Conservation (phyloP, 1,140 invertebrate genomes). For the Arion vulgaris region DNA sequence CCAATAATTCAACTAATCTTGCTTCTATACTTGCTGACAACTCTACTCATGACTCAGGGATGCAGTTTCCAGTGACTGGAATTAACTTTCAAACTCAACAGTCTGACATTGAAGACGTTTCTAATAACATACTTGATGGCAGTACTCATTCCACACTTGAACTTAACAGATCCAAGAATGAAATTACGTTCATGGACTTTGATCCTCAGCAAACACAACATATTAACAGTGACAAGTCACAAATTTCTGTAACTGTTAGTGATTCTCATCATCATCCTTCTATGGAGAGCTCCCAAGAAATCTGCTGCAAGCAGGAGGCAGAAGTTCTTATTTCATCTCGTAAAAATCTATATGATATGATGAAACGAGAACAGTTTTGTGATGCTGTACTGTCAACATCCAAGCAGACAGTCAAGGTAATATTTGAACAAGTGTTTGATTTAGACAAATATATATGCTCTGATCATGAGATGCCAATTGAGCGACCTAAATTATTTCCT, state of each 20-base stretch:
- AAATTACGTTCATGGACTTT: not conserved
- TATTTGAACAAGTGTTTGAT: not conserved
- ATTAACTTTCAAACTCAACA: slow-evolving; percentile 19
- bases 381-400: slow-evolving; percentile 43
- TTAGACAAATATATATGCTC: too few species aligned
- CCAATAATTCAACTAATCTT: not conserved
- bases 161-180: slow-evolving; percentile 9
- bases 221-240: not conserved
- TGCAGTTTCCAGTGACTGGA: slow-evolving; percentile 3
- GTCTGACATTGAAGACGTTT: not conserved
- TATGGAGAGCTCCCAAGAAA: not conserved
- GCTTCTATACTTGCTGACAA: slow-evolving; percentile 8
- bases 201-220: not conserved
- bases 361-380: slow-evolving; percentile 46
- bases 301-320: not conserved
- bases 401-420: slow-evolving; percentile 32
- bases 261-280: not conserved
- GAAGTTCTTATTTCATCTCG: slow-evolving; percentile 18
- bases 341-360: slow-evolving; percentile 44
- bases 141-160: not conserved
- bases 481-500: too few species aligned
- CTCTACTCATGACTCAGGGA: not conserved
- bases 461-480: too few species aligned
- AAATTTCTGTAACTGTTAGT: not conserved
- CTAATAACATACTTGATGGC: not conserved